A percentile compares a stretch with the other conserved stretches of the same genome.
Conservation (phyloP, 2,797 vertebrate species). For the Pyrocephalus nanus region DNA sequence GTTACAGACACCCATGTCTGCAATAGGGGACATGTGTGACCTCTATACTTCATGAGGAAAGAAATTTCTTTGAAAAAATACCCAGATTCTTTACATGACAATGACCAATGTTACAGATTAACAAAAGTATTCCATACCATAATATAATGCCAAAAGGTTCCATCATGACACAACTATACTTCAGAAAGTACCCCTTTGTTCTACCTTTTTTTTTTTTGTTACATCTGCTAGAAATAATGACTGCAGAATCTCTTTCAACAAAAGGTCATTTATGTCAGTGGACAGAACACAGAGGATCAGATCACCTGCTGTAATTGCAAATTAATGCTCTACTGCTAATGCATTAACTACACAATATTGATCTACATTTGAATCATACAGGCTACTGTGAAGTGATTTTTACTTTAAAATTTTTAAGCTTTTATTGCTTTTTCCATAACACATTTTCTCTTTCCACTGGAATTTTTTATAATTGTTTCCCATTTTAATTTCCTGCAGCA, state of each 20-base stretch:
- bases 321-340: constrained; percentile 81
- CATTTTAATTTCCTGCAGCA: constrained; percentile 75
- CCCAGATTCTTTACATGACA: neutral
- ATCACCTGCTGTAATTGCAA: constrained; percentile 79
- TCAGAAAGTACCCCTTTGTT: constrained; percentile 28
- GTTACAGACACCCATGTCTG: neutral
- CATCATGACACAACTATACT: neutral
- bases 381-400: constrained; percentile 71
- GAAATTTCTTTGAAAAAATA: neutral
- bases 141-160: neutral
- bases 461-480: constrained; percentile 76
- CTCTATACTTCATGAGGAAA: neutral
- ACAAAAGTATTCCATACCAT: neutral
- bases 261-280: constrained; percentile 78
- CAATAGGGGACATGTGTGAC: neutral
- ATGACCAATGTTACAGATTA: neutral
- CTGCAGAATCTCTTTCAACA: constrained; percentile 69
- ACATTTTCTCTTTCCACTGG: constrained; percentile 70
- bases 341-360: constrained; percentile 81
- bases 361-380: constrained; percentile 77
- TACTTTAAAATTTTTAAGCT: constrained; percentile 62
- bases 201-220: constrained; percentile 25
- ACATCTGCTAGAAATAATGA: constrained; percentile 73
- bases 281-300: constrained; percentile 74
- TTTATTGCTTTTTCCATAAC: constrained; percentile 75